A percentile compares a stretch with the other conserved stretches of the same genome.
Conservation (phyloP, 2,888 invertebrate genomes). For the Chesias legatella region DNA sequence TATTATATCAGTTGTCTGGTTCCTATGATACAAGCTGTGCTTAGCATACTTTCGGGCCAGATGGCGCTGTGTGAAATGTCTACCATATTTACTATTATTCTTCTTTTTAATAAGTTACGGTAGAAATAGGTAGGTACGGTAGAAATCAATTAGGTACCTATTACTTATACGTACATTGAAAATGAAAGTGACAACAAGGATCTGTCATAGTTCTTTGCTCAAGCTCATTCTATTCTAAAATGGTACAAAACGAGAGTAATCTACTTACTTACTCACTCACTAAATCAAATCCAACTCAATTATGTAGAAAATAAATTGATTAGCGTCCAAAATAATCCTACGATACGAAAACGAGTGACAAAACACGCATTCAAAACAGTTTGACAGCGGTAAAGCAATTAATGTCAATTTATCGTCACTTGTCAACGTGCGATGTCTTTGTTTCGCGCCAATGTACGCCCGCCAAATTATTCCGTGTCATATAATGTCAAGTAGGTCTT, state of each 20-base stretch:
- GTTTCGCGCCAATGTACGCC: constrained; percentile 55
- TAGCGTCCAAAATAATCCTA: constrained; percentile 51
- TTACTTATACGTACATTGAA: too few species aligned
- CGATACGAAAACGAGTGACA: constrained; percentile 37
- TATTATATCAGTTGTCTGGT: too few species aligned
- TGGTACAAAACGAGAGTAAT: not conserved
- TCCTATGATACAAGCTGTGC: too few species aligned
- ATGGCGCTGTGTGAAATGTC: too few species aligned
- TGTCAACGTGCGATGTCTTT: constrained; percentile 60
- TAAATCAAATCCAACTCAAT: constrained; percentile 58
- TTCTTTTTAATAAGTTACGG: too few species aligned
- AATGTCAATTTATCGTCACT: constrained; percentile 73
- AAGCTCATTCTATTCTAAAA: not conserved
- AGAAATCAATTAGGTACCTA: too few species aligned
- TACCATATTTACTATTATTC: too few species aligned
- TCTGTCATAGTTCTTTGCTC: too few species aligned
- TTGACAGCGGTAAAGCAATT: constrained; percentile 61
- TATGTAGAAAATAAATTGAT: constrained; percentile 59
- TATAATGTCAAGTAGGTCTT: constrained; percentile 33
- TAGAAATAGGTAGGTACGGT: too few species aligned
- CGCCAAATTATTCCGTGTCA: constrained; percentile 30
- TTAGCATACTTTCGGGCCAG: too few species aligned
- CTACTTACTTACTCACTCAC: constrained; percentile 20
- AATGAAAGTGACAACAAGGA: too few species aligned
- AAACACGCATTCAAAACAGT: constrained; percentile 46